phyloP scores from a whole-genome alignment of 1,140 invertebrate genomes.

The Drosophila asahinai region DNA sequence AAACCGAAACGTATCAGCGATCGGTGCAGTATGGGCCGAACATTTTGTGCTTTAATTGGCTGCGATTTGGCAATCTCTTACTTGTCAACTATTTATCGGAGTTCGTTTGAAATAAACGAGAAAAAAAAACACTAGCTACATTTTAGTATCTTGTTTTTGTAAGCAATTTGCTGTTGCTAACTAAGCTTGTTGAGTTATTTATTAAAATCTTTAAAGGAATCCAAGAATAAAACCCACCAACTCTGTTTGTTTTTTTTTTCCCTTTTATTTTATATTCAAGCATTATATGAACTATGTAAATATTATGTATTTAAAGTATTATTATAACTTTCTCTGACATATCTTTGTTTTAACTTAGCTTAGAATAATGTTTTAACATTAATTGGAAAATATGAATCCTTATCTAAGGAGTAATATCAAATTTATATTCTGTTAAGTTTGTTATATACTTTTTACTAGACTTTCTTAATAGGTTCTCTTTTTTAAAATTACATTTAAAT shows the following conservation, averaged over 20 bases:
- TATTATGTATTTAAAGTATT: too few species aligned
- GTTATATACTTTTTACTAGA: too few species aligned
- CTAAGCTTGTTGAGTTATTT: not conserved
- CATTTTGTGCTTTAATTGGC: constrained; percentile 33
- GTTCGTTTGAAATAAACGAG: not conserved
- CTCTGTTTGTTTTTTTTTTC: not conserved
- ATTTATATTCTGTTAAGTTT: too few species aligned
- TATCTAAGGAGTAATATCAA: too few species aligned
- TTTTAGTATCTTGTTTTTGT: constrained; percentile 14
- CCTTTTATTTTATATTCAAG: too few species aligned
- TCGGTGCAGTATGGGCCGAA: constrained; percentile 9
- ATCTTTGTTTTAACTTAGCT: too few species aligned
- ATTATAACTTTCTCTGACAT: too few species aligned
- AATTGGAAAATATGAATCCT: too few species aligned
- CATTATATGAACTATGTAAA: too few species aligned
- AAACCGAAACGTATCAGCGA: constrained; percentile 28
- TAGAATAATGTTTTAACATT: too few species aligned
- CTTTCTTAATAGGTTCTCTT: not conserved
- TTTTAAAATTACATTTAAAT: not conserved
- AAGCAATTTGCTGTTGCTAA: not conserved
- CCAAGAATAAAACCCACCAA: not conserved
- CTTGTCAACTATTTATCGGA: constrained; percentile 30
- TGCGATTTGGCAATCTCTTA: constrained; percentile 24
- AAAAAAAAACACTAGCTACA: not conserved
- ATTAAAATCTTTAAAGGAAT: not conserved